These are phyloP conservation scores for Lasaia peninsularis DNA, from an alignment of 1,140 invertebrate genomes.

Conservation along the genomic window DNA sequence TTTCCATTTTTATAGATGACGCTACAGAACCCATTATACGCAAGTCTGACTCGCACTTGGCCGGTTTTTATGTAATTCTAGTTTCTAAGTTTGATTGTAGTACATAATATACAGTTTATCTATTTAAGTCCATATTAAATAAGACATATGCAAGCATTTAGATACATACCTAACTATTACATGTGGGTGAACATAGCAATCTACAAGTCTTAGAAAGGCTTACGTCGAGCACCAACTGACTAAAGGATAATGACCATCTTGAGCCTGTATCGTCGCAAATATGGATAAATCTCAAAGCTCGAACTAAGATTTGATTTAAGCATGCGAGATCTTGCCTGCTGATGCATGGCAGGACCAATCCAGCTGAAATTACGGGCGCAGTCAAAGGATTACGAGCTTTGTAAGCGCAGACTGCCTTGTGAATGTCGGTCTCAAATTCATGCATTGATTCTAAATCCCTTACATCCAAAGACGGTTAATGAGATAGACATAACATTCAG, in stretches of 20 bases:
- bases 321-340: slow-evolving; percentile 2
- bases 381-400: slow-evolving; percentile 9
- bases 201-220: background rate
- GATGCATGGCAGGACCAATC: slow-evolving; percentile 5
- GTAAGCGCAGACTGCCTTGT: slow-evolving; percentile 8
- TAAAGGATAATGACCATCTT: slow-evolving; percentile 3
- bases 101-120: too few species aligned
- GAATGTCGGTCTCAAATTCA: background rate
- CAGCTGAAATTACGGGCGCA: slow-evolving; percentile 5
- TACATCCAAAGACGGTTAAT: background rate
- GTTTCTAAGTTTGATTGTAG: too few species aligned
- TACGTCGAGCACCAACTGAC: background rate
- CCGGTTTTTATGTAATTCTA: too few species aligned
- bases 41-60: too few species aligned
- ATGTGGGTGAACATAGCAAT: background rate
- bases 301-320: background rate
- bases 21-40: too few species aligned
- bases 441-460: background rate
- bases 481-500: background rate
- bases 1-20: too few species aligned
- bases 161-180: too few species aligned
- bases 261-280: slow-evolving; percentile 3
- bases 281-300: slow-evolving; percentile 7
- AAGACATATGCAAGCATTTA: too few species aligned
- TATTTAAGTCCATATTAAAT: too few species aligned